Conservation (phyloP, 2,888 invertebrate species). For the Diarsia rubi region DNA sequence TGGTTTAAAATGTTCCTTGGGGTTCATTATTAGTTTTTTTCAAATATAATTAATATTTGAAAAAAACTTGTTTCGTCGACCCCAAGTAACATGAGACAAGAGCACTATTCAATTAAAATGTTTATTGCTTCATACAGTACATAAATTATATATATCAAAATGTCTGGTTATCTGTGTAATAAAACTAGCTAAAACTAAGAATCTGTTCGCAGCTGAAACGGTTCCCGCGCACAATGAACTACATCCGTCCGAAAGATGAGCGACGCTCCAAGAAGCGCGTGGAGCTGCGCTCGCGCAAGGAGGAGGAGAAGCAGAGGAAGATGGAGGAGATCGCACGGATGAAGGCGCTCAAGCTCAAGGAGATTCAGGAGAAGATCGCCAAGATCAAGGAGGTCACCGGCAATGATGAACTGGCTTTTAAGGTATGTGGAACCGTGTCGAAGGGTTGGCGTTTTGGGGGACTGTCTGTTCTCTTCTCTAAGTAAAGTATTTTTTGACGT, state of each 20-base stretch:
- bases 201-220: slow-evolving; percentile 93
- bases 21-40: too few relatives aligned
- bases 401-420: slow-evolving; percentile 93
- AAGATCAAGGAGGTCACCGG: slow-evolving; percentile 97
- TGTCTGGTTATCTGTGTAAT: neutral
- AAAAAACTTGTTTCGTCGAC: too few relatives aligned
- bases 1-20: neutral
- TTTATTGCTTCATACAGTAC: too few relatives aligned
- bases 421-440: neutral
- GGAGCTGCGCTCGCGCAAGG: slow-evolving; percentile 94
- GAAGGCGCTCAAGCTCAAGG: slow-evolving; percentile 96
- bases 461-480: too few relatives aligned
- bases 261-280: slow-evolving; percentile 94
- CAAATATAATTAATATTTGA: too few relatives aligned
- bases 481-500: too few relatives aligned
- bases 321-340: slow-evolving; percentile 96
- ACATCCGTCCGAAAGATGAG: slow-evolving; percentile 95
- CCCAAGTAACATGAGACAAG: too few relatives aligned
- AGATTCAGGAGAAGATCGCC: slow-evolving; percentile 97
- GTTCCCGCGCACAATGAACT: slow-evolving; percentile 97
- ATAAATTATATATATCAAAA: too few relatives aligned
- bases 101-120: too few relatives aligned
- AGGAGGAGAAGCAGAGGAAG: slow-evolving; percentile 94
- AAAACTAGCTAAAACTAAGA: neutral
- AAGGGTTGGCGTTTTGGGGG: too few relatives aligned